Percentiles rank a stretch among this genome's conserved stretches.
Evolutionary conservation across 2,888 invertebrate species (phyloP).

Genomic region (Spicauda simplicius): DNA sequence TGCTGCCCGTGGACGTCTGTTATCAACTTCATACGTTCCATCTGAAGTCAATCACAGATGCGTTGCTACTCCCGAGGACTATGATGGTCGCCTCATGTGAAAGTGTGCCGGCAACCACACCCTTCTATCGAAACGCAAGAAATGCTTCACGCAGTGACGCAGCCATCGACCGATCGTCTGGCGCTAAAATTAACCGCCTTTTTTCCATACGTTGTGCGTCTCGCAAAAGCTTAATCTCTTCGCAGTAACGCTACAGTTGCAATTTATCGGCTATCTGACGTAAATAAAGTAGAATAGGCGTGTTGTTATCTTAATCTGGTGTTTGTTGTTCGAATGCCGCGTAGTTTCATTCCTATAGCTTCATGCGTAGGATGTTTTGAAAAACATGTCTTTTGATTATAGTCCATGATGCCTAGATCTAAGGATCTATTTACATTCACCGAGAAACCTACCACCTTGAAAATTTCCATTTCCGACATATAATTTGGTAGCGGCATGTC

Average conservation of each 20-base stretch:
- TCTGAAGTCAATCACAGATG: no score
- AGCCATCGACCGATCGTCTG: conserved; percentile 68
- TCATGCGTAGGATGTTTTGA: conserved; percentile 8
- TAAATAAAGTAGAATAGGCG: conserved; percentile 6
- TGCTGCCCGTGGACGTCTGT: no score
- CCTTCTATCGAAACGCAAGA: no score
- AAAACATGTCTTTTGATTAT: no score
- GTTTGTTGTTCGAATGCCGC: neutral
- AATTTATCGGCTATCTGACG: conserved; percentile 16
- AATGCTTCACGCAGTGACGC: conserved; percentile 80
- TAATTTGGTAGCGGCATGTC: conserved; percentile 87
- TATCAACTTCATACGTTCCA: no score
- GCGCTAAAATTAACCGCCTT: conserved; percentile 67
- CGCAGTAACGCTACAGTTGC: conserved; percentile 12
- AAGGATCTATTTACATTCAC: no score
- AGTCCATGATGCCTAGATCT: no score
- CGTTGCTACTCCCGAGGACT: no score
- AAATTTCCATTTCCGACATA: no score
- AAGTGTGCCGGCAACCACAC: no score
- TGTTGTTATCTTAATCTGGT: neutral
- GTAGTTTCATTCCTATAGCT: conserved; percentile 23
- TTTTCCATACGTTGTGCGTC: conserved; percentile 48
- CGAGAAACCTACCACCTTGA: no score
- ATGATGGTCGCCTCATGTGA: no score
- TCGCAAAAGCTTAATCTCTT: conserved; percentile 31